Conservation (phyloP, 2,113 vertebrate genomes). For the Raja brachyura region DNA sequence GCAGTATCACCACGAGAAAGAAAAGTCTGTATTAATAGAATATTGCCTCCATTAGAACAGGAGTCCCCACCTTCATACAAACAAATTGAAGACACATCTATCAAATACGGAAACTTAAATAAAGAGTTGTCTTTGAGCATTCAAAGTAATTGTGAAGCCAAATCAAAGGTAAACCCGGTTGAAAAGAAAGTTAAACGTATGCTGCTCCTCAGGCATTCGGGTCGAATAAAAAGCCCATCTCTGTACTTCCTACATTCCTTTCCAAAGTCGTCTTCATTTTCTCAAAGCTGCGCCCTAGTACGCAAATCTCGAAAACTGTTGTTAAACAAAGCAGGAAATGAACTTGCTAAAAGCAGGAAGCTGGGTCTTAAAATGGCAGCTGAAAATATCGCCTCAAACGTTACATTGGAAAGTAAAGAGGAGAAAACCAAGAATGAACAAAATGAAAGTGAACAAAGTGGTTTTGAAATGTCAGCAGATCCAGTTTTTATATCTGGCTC, state of each 20-base stretch:
- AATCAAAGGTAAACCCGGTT: not conserved
- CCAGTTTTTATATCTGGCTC: constrained; percentile 70
- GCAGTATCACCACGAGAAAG: constrained; percentile 77
- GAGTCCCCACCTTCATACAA: constrained; percentile 45
- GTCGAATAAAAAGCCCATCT: constrained; percentile 73
- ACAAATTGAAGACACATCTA: not conserved
- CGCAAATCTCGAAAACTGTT: constrained; percentile 73
- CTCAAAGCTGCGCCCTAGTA: constrained; percentile 70
- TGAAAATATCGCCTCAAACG: constrained; percentile 48
- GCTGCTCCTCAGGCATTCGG: constrained; percentile 67
- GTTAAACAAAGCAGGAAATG: constrained; percentile 64
- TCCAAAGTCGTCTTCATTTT: constrained; percentile 69
- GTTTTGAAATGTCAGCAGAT: constrained; percentile 63
- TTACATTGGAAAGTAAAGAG: constrained; percentile 47
- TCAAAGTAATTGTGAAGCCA: constrained; percentile 22
- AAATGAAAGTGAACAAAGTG: constrained; percentile 48
- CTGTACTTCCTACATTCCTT: constrained; percentile 76
- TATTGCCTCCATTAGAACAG: constrained; percentile 57
- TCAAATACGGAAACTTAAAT: not conserved
- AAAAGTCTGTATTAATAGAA: constrained; percentile 73
- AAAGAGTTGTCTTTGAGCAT: not conserved
- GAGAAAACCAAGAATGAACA: constrained; percentile 46
- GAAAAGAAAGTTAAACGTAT: constrained; percentile 45
- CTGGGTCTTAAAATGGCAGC: constrained; percentile 53
- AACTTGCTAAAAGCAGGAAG: constrained; percentile 55